Evolutionary conservation across 2,113 vertebrate species (phyloP).

Genomic region (Vanacampus margaritifer): DNA sequence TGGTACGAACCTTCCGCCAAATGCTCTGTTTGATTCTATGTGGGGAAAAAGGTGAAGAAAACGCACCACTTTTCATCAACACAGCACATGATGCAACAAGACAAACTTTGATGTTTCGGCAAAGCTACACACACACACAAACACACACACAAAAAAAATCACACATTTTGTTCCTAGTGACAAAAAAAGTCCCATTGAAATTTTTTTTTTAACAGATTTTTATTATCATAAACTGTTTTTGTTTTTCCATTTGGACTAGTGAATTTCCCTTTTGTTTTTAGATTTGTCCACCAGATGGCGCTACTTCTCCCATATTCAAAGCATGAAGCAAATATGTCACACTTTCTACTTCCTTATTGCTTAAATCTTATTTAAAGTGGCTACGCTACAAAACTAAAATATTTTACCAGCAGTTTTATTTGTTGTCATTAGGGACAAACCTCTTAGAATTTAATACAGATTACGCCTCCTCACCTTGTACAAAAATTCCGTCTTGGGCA

Average conservation of each 20-base stretch:
- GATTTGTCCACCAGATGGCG: neutral
- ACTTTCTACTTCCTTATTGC: neutral
- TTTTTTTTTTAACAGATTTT: too few relatives aligned
- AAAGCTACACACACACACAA: neutral
- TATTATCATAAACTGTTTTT: too few relatives aligned
- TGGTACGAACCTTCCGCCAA: constrained; percentile 70
- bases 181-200: neutral
- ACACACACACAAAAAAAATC: neutral
- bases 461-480: constrained; percentile 76
- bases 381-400: too few relatives aligned
- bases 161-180: neutral
- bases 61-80: constrained; percentile 30
- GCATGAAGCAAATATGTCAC: too few relatives aligned
- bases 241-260: too few relatives aligned
- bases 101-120: neutral
- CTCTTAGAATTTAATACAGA: too few relatives aligned
- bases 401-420: too few relatives aligned
- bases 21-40: constrained; percentile 64
- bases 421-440: too few relatives aligned
- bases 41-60: constrained; percentile 39
- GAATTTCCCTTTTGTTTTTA: too few relatives aligned
- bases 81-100: neutral
- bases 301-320: neutral
- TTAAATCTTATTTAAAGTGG: too few relatives aligned
- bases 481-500: constrained; percentile 77